Evolutionary conservation across 2,888 invertebrate species (phyloP).

Genomic region (Tenthredo notha): DNA sequence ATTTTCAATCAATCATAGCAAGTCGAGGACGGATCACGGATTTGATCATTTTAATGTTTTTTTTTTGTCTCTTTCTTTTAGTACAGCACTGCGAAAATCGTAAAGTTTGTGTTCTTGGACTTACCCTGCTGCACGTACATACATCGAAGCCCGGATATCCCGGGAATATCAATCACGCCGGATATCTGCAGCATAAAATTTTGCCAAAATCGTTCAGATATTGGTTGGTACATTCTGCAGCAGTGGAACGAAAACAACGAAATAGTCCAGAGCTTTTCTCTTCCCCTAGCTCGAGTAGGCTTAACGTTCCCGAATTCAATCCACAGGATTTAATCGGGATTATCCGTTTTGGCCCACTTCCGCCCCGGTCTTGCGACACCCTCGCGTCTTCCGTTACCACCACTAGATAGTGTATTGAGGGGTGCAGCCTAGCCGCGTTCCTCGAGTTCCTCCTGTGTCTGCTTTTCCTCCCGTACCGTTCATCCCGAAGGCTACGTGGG

Average conservation of each 20-base stretch:
- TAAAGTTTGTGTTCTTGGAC: background rate
- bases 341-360: conserved; percentile 66
- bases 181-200: conserved; percentile 10
- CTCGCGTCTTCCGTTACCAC: conserved; percentile 41
- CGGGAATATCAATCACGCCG: conserved; percentile 7
- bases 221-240: conserved; percentile 79
- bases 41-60: too few species aligned
- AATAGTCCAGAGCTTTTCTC: conserved; percentile 76
- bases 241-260: conserved; percentile 71
- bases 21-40: too few species aligned
- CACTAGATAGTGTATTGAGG: background rate
- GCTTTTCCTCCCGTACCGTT: background rate
- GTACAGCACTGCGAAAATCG: background rate
- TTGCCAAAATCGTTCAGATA: background rate
- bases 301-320: conserved; percentile 64
- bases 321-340: conserved; percentile 66
- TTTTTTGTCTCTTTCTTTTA: too few species aligned
- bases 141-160: background rate
- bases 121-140: background rate
- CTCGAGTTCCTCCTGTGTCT: background rate
- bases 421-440: background rate
- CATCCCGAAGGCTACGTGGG: background rate
- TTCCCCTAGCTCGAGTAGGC: conserved; percentile 55
- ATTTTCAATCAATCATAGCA: too few species aligned
- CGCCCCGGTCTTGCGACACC: conserved; percentile 53